Conservation (phyloP, 2,888 invertebrate genomes). For the Diabrotica balteata region DNA sequence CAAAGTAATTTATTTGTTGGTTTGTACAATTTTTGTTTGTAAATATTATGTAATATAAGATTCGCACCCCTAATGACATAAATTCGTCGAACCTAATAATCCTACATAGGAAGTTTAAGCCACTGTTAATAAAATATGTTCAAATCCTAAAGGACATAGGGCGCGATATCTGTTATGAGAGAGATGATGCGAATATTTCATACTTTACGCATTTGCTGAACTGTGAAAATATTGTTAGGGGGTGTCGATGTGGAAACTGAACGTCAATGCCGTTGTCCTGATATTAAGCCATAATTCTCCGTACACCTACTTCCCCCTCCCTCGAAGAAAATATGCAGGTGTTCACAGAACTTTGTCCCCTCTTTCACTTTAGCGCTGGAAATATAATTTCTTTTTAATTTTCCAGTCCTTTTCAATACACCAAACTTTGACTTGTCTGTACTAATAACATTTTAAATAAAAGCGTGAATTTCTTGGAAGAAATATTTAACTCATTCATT, state of each 20-base stretch:
- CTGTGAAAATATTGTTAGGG: conserved; percentile 52
- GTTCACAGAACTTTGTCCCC: conserved; percentile 26
- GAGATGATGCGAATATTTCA: conserved; percentile 32
- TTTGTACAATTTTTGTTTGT: not conserved
- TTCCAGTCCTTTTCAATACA: too few species aligned
- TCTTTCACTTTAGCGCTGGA: conserved; percentile 5
- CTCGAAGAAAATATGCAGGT: conserved; percentile 38
- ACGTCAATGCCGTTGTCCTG: conserved; percentile 46
- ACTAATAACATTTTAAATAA: too few species aligned
- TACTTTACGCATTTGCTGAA: conserved; percentile 48
- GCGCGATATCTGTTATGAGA: conserved; percentile 31
- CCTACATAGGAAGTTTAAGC: conserved; percentile 33
- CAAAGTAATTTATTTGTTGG: not conserved
- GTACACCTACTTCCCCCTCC: conserved; percentile 28
- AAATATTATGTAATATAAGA: too few species aligned
- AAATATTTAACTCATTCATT: too few species aligned
- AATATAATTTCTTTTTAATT: too few species aligned
- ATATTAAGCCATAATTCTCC: conserved; percentile 46
- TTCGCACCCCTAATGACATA: too few species aligned
- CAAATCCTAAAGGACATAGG: conserved; percentile 23
- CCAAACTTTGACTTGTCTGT: too few species aligned
- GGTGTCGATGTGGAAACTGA: conserved; percentile 51
- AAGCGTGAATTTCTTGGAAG: too few species aligned
- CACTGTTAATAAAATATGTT: conserved; percentile 36
- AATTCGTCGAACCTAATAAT: conserved; percentile 19